Evolutionary conservation across 2,888 invertebrate species (phyloP), one percentile per base, ranked within the genome.

Genomic region (Pocota personata): DNA sequence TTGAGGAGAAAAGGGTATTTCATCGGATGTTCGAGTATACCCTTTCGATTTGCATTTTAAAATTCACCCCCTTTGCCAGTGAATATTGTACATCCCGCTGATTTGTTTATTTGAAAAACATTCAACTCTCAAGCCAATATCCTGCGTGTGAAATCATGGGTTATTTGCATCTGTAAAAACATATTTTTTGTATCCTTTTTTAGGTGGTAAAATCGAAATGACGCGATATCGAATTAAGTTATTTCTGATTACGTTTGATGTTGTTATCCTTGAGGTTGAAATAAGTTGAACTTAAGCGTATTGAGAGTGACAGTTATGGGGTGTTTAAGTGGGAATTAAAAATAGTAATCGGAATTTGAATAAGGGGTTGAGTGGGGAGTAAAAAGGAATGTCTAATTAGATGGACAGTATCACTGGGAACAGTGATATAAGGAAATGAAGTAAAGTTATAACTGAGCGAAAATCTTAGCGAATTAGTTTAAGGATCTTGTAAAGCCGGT

Each of bases 81-180:
- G 48, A 77, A 77, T 62, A 35, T 50, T 55, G 46, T 21, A 66
- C 79, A 71, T 86, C 84, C 80, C 66, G 86, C 77, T 86, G 86
- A 86, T 86, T 80, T 86, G 86, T 82, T 86, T 86, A 80, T 86
- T 86, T 86, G 86, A 69, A 86, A 86, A 86, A 80, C 80, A 80
- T 71, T 86, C 57, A 57, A 67, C 48, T 82, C 80, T 77, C 40
- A 60, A 66, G 50, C 66, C 64, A 71, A 67, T 72, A 80, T 86
- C 86, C 76, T 86, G 86, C 82, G 76, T 86, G 86, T 58, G 71
- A 48, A 77, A 58, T 55, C 43, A 35, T 69, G 16, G 30, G 16
- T 84, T 75, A 80, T 76, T 79, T 76, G 79, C 84, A 80, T 84
- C 66, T 48, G 43, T 43, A 35, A 58, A 52, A 82, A 64, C 69